These are phyloP conservation scores for Argyresthia albistria DNA, from an alignment of 2,888 invertebrate genomes.

Conservation along the genomic window DNA sequence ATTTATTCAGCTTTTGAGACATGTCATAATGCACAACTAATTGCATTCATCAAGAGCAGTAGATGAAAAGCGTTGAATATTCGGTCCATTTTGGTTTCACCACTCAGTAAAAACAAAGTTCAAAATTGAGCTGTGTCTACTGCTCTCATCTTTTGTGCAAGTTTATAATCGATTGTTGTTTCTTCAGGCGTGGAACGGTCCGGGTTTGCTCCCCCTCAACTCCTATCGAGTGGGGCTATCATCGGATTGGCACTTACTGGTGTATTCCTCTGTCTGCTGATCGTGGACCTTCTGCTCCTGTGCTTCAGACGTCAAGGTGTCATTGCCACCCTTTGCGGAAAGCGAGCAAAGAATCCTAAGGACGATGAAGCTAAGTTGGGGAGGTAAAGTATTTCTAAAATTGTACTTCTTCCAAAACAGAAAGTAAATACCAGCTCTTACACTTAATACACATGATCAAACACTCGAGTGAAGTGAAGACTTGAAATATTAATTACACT, in stretches of 20 bases:
- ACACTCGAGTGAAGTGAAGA: too few species aligned
- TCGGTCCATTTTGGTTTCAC: background rate
- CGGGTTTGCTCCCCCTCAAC: slow-evolving; percentile 61
- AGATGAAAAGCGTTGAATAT: slow-evolving; percentile 10
- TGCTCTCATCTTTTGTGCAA: slow-evolving; percentile 29
- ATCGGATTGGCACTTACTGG: slow-evolving; percentile 89
- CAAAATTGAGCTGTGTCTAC: slow-evolving; percentile 26
- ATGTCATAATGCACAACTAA: slow-evolving; percentile 60
- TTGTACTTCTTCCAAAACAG: too few species aligned
- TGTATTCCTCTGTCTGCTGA: slow-evolving; percentile 82
- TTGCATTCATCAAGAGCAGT: slow-evolving; percentile 40
- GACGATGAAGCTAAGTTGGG: slow-evolving; percentile 89
- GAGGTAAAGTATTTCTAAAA: slow-evolving; percentile 72
- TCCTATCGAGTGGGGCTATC: slow-evolving; percentile 81
- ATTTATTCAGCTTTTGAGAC: slow-evolving; percentile 44
- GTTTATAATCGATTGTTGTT: slow-evolving; percentile 17
- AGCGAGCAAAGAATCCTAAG: slow-evolving; percentile 77
- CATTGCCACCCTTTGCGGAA: slow-evolving; percentile 78
- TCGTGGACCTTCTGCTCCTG: slow-evolving; percentile 90
- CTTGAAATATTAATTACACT: too few species aligned
- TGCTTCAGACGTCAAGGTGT: slow-evolving; percentile 77
- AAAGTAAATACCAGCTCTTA: too few species aligned
- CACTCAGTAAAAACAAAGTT: background rate
- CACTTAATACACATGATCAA: too few species aligned
- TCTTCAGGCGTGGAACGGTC: slow-evolving; percentile 58